Percentiles rank a stretch among this genome's conserved stretches.
phyloP scores from a whole-genome alignment of 2,113 vertebrate genomes.

The Oxyura jamaicensis region DNA sequence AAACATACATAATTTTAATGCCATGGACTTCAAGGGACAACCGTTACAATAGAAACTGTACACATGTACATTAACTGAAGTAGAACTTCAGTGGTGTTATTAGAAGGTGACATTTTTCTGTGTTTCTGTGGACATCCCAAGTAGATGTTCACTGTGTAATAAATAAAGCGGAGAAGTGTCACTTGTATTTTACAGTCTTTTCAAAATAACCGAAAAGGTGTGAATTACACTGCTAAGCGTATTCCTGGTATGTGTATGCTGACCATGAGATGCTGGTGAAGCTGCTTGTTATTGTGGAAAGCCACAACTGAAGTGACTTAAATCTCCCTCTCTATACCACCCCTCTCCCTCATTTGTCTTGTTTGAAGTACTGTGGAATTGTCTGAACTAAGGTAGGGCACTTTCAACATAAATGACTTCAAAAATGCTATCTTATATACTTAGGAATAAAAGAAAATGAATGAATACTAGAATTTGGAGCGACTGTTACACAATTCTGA shows the following conservation, averaged over 20 bases:
- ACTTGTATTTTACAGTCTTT: background rate
- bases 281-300: background rate
- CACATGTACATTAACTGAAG: background rate
- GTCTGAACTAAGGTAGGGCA: background rate
- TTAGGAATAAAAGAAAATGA: background rate
- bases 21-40: background rate
- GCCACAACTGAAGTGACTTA: background rate
- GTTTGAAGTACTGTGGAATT: background rate
- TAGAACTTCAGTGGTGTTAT: background rate
- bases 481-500: background rate
- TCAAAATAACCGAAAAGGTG: background rate
- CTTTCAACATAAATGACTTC: background rate
- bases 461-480: background rate
- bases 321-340: background rate
- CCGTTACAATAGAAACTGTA: background rate
- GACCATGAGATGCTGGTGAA: background rate
- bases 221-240: background rate
- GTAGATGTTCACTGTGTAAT: background rate
- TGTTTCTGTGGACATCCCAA: too few relatives aligned
- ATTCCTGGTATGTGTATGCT: accelerated
- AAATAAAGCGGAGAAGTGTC: background rate
- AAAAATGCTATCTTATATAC: background rate
- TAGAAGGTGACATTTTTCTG: background rate
- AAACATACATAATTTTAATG: background rate
- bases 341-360: background rate